Evolutionary conservation across 2,113 vertebrate genomes (phyloP).

Genomic region (Malurus elegans): DNA sequence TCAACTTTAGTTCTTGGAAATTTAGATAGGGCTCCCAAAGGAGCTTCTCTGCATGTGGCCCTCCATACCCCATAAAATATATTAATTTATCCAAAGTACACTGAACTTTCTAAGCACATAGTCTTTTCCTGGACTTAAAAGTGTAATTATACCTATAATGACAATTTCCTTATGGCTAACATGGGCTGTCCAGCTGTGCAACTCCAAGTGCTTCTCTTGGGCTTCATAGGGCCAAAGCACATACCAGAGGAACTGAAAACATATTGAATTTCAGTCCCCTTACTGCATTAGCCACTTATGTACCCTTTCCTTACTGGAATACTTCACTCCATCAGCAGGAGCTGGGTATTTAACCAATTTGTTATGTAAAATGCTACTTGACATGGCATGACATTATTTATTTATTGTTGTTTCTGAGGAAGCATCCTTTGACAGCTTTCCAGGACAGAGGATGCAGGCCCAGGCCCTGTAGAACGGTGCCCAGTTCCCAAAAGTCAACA

Average conservation of each 20-base stretch:
- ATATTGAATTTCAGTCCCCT: neutral
- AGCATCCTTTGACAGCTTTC: neutral
- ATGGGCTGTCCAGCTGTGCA: neutral
- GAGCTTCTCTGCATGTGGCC: neutral
- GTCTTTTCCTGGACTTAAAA: neutral
- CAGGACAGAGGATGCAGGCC: neutral
- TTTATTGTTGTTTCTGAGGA: neutral
- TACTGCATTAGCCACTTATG: neutral
- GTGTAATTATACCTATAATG: neutral
- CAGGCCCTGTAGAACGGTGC: neutral
- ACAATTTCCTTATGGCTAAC: neutral
- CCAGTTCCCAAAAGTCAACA: neutral
- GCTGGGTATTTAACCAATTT: neutral
- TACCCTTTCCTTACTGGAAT: neutral
- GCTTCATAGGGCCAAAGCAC: neutral
- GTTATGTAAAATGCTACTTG: neutral
- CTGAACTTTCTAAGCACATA: fast-evolving
- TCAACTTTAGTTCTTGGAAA: neutral
- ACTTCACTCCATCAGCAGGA: neutral
- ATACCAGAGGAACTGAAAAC: neutral
- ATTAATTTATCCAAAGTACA: neutral
- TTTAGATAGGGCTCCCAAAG: neutral
- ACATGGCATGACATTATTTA: fast-evolving
- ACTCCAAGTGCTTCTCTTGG: neutral
- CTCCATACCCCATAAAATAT: neutral